A percentile compares a stretch with the other conserved stretches of the same genome.
Evolutionary conservation across 2,113 vertebrate species (phyloP).

Genomic region (Salminus brasiliensis): DNA sequence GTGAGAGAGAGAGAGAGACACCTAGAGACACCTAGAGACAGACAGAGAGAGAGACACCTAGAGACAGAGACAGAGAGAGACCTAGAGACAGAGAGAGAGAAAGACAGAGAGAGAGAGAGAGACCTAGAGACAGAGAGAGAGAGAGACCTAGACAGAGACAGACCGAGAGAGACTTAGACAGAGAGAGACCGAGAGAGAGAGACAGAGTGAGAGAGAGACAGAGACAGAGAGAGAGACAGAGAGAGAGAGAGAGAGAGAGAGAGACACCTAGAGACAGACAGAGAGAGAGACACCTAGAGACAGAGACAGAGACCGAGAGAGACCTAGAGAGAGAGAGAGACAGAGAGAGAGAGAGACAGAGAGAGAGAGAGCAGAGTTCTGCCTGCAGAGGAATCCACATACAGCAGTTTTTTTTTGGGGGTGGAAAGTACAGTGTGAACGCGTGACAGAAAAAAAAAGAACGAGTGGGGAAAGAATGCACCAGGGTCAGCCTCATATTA

Average conservation of each 20-base stretch:
- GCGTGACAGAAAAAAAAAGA: neutral
- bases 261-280: neutral
- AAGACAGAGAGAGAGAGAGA: neutral
- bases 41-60: neutral
- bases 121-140: neutral
- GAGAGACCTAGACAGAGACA: neutral
- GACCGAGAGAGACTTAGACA: neutral
- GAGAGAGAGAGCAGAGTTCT: neutral
- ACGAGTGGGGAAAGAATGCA: neutral
- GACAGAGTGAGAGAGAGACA: neutral
- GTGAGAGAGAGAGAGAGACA: neutral
- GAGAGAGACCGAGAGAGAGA: neutral
- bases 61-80: neutral
- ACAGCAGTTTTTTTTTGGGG: too few relatives aligned
- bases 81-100: neutral
- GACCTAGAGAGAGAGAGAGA: neutral
- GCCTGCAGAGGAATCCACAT: too few relatives aligned
- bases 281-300: too few relatives aligned
- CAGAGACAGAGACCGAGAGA: neutral
- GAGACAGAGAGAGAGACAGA: neutral
- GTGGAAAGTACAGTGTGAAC: too few relatives aligned
- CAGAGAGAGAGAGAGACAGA: neutral
- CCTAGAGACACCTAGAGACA: too few relatives aligned
- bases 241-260: neutral
- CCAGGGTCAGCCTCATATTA: conserved; percentile 8